Evolutionary conservation across 2,113 vertebrate genomes (phyloP).

Genomic region (Aegithalos caudatus): DNA sequence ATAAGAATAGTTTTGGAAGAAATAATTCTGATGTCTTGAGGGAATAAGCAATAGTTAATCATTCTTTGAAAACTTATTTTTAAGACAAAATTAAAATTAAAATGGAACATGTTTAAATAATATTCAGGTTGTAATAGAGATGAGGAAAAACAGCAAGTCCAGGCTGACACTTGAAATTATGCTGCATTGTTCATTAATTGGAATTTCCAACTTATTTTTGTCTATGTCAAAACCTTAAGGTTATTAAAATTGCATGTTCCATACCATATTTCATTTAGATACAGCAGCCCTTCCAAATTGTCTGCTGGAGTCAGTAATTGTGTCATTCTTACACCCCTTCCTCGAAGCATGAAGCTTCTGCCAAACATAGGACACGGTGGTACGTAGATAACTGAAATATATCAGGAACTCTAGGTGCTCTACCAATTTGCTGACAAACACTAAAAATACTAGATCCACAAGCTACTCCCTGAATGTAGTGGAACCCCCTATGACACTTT

Average conservation of each 20-base stretch:
- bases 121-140: constrained; percentile 26
- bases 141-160: neutral
- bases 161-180: neutral
- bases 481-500: neutral
- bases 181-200: neutral
- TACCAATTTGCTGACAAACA: neutral
- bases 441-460: neutral
- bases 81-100: constrained; percentile 17
- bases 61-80: neutral
- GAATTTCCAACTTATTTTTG: neutral
- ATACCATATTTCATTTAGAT: neutral
- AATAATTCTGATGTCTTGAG: constrained; percentile 26
- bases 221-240: neutral
- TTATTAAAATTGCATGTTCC: constrained; percentile 13
- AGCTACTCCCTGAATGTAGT: neutral
- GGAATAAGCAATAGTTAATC: constrained; percentile 41
- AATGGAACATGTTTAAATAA: constrained; percentile 31
- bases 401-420: neutral
- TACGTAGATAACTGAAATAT: neutral
- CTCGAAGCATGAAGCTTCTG: neutral
- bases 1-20: neutral
- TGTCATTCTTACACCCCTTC: neutral
- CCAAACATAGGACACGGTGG: neutral
- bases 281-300: constrained; percentile 6
- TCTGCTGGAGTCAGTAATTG: neutral